Percentiles rank a stretch among this genome's conserved stretches.
Conservation (phyloP, 1,140 invertebrate species). For the Rhynchophorus ferrugineus region DNA sequence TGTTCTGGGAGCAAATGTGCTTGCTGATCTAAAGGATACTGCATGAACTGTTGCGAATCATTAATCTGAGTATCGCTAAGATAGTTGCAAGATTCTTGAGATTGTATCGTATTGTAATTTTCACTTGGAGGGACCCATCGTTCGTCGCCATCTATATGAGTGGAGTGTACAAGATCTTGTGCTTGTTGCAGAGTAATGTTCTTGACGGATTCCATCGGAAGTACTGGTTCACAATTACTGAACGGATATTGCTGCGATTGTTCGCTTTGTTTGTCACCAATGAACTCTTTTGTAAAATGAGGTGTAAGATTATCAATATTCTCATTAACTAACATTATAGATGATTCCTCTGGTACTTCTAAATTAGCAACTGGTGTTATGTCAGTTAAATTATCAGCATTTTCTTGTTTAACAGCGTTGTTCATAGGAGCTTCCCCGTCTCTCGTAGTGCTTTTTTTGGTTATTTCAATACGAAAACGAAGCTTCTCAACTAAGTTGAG, state of each 20-base stretch:
- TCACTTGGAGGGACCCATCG: slow-evolving; percentile 57
- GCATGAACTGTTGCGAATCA: slow-evolving; percentile 20
- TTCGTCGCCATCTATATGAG: slow-evolving; percentile 50
- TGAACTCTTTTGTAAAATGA: slow-evolving; percentile 2
- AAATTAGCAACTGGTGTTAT: slow-evolving; percentile 28
- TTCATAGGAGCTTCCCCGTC: slow-evolving; percentile 36
- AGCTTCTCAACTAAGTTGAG: slow-evolving; percentile 71
- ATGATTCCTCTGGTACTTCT: slow-evolving; percentile 3
- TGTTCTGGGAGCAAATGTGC: slow-evolving; percentile 21
- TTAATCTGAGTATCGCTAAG: slow-evolving; percentile 14
- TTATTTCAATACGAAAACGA: slow-evolving; percentile 58
- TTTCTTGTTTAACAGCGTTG: slow-evolving; percentile 17
- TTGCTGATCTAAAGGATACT: slow-evolving; percentile 15
- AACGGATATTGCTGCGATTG: neutral
- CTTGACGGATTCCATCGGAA: slow-evolving; percentile 17
- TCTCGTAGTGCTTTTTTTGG: slow-evolving; percentile 50
- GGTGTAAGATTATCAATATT: neutral
- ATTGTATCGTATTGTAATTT: slow-evolving; percentile 37
- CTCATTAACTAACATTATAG: neutral
- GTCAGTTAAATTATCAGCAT: slow-evolving; percentile 31
- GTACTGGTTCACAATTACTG: neutral
- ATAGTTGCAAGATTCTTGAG: slow-evolving; percentile 13
- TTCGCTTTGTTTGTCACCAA: neutral
- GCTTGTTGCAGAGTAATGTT: slow-evolving; percentile 30
- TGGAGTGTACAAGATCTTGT: slow-evolving; percentile 31